Percentiles rank a stretch among this genome's conserved stretches.
Conservation (phyloP, 2,888 invertebrate genomes). For the Apodemia hepburni region DNA sequence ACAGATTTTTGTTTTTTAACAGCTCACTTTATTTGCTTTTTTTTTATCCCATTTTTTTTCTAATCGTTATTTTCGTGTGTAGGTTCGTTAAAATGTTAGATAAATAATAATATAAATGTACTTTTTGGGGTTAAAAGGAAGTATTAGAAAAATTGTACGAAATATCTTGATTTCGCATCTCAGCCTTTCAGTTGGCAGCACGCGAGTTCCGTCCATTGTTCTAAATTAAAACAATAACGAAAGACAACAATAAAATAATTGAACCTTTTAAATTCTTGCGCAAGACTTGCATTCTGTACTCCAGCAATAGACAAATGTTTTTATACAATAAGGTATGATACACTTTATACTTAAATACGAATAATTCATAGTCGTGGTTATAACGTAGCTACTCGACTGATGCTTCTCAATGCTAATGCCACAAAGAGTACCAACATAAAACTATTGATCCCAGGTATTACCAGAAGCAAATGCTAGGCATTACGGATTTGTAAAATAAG, state of each 20-base stretch:
- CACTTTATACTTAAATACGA: background rate
- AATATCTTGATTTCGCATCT: constrained; percentile 16
- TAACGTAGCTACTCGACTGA: too few relatives aligned
- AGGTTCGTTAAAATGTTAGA: background rate
- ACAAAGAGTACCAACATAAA: too few relatives aligned
- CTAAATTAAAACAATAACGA: constrained; percentile 41
- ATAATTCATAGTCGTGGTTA: too few relatives aligned
- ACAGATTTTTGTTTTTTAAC: too few relatives aligned
- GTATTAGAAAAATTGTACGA: constrained; percentile 1
- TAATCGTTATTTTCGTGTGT: too few relatives aligned
- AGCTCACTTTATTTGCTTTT: too few relatives aligned
- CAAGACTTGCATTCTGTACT: constrained; percentile 8
- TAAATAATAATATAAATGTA: background rate
- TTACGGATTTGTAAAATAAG: too few relatives aligned
- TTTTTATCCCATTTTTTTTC: too few relatives aligned
- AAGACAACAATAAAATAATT: constrained; percentile 31
- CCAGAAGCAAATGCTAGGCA: too few relatives aligned
- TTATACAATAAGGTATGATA: background rate
- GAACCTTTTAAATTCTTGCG: constrained; percentile 15
- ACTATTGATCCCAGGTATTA: too few relatives aligned
- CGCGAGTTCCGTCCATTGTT: constrained; percentile 45
- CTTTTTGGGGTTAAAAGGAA: background rate
- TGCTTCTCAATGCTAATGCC: too few relatives aligned
- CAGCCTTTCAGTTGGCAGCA: constrained; percentile 15
- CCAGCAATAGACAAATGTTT: background rate